Evolutionary conservation across 2,113 vertebrate genomes (phyloP).

Genomic region (Ceyx margarethae): DNA sequence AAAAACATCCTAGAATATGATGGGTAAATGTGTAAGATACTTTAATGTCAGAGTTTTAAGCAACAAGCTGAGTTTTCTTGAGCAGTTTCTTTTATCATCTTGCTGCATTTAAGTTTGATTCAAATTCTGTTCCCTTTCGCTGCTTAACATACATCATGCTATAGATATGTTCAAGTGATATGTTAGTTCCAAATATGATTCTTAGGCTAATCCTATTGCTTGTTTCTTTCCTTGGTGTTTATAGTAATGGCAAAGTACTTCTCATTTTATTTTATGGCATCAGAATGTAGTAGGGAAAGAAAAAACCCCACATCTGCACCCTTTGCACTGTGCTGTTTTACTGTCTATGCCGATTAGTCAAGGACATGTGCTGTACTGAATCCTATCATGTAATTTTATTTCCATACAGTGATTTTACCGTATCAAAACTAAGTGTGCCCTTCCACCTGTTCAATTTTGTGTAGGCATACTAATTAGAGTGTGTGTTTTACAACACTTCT

Average conservation of each 20-base stretch:
- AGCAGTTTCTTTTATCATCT: neutral
- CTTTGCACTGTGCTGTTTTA: neutral
- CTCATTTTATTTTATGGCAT: conserved; percentile 24
- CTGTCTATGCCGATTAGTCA: neutral
- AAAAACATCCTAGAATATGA: neutral
- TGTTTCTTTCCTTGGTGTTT: conserved; percentile 18
- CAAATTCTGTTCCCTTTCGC: neutral
- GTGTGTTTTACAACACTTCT: conserved; percentile 4
- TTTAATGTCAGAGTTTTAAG: neutral
- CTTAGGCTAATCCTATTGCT: neutral
- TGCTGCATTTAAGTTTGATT: neutral
- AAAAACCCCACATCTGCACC: neutral
- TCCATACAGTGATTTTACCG: neutral
- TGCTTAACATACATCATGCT: neutral
- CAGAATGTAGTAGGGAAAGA: neutral
- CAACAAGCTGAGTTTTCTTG: neutral
- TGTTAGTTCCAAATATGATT: neutral
- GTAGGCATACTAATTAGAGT: neutral
- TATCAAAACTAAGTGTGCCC: neutral
- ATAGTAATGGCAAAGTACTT: neutral
- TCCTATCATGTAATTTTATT: neutral
- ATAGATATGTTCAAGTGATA: neutral
- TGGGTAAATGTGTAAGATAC: neutral
- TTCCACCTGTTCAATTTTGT: neutral
- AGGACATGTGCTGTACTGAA: neutral